A percentile compares a stretch with the other conserved stretches of the same genome.
Conservation (phyloP, 2,888 invertebrate species). For the Epinotia ramella region DNA sequence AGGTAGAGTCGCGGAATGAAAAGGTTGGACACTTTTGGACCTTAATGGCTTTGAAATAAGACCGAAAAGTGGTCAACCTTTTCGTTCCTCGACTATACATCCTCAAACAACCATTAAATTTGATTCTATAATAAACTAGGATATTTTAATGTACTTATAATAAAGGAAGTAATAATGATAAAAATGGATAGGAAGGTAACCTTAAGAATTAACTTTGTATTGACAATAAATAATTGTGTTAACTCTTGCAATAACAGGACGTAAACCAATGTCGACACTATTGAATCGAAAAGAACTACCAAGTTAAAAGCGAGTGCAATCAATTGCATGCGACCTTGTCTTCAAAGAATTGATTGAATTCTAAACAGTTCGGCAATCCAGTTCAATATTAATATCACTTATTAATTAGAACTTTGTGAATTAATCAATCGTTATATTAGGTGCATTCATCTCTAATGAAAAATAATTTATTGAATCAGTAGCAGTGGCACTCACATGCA, state of each 20-base stretch:
- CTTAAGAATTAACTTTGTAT: not conserved
- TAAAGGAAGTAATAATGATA: constrained; percentile 1
- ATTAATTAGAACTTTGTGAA: not conserved
- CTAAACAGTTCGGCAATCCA: constrained; percentile 27
- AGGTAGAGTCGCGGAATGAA: too few species aligned
- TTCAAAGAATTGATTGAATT: constrained; percentile 49
- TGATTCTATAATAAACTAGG: not conserved
- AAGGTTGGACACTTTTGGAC: too few species aligned
- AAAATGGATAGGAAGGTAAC: not conserved
- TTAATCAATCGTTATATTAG: not conserved
- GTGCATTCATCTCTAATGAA: not conserved
- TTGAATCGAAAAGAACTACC: constrained; percentile 48
- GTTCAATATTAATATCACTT: constrained; percentile 6
- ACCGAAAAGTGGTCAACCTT: too few species aligned
- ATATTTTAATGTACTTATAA: not conserved
- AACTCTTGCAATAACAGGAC: constrained; percentile 59
- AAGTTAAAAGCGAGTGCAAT: constrained; percentile 51
- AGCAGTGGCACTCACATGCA: constrained; percentile 74
- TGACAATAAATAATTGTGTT: constrained; percentile 9
- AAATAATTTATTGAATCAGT: constrained; percentile 16
- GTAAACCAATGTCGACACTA: constrained; percentile 56
- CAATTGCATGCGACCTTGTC: constrained; percentile 56
- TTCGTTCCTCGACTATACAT: too few species aligned
- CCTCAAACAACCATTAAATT: not conserved
- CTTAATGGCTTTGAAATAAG: too few species aligned